Base-by-base conservation (phyloP, 1,140 invertebrate species). In the Diorhabda carinulata region DNA sequence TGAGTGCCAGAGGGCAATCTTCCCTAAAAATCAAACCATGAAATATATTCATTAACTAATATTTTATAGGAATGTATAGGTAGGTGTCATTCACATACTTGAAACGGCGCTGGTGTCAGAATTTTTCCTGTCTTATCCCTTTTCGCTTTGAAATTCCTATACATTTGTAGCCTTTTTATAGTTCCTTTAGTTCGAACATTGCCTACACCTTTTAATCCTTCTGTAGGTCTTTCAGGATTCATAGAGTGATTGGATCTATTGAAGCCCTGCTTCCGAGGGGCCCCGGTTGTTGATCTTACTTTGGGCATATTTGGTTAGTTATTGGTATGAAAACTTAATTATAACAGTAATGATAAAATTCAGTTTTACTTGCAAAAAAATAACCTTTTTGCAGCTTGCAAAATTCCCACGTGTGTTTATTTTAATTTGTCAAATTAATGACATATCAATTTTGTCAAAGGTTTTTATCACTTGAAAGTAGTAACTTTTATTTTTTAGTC, bases 101-200 rank as follows among this genome's bases (percentile, higher is more conserved):
- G 80, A 73, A 97, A 99, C 2, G 97, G 96, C 4, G 98, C 98
- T 44, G 96, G 90, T 67, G 88, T 91, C 6, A 98, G 84, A 61
- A 99, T 98, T 86, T 98, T 95, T 44, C 98, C 98, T 60, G 84
- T 86, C 76, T 86, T 89, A 84, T 99, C 90, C 68, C 97, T 88
- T 80, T 96, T 97, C 4, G 98, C 88, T 85, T 98, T 99, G 80
- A 93, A 95, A 82, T 97, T 97, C 72, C 95, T 91, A 83, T 99
- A 99, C 96, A 98, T 98, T 80, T 97, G 93, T 57, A 99, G 82
- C 57, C 98, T 86, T 80, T 96, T 97, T 64, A 99, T 99, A 0
- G 98, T 99, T 3, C 90, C 88, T 82, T 93, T 95, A 5, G 95
- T 93, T 71, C 97, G 86, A 45, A 91, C 87, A 78, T 93, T 92